Evolutionary conservation across 2,797 vertebrate species (phyloP).

Genomic region (Pelobates cultripes): DNA sequence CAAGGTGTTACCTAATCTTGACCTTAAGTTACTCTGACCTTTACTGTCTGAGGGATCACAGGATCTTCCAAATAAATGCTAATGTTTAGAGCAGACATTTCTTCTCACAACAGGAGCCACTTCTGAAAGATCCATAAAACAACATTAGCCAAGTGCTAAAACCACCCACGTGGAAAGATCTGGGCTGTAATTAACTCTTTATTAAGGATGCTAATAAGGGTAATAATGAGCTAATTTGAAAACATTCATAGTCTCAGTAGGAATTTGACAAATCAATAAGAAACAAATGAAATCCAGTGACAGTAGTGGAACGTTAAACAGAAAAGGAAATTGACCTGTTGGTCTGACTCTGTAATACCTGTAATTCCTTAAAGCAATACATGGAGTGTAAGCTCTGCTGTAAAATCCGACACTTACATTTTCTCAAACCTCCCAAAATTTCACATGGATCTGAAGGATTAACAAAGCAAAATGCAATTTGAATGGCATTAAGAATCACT

Average conservation of each 20-base stretch:
- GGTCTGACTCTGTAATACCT: neutral
- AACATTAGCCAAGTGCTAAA: neutral
- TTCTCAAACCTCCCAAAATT: neutral
- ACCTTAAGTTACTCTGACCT: neutral
- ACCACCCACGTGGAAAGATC: neutral
- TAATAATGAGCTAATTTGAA: slow-evolving; percentile 30
- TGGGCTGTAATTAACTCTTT: slow-evolving; percentile 20
- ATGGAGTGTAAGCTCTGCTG: neutral
- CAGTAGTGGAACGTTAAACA: neutral
- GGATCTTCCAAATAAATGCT: slow-evolving; percentile 14
- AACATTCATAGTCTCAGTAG: slow-evolving; percentile 15
- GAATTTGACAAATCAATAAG: slow-evolving; percentile 13
- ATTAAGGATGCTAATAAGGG: slow-evolving; percentile 58
- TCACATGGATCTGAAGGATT: too few species aligned
- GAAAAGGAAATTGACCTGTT: slow-evolving; percentile 9
- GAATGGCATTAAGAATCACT: too few species aligned
- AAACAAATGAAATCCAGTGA: slow-evolving; percentile 2
- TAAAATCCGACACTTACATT: neutral
- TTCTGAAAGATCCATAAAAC: neutral
- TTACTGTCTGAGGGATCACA: slow-evolving; percentile 11
- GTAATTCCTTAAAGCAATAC: neutral
- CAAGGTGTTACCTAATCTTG: neutral
- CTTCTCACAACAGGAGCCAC: slow-evolving; percentile 31
- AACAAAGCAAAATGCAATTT: too few species aligned
- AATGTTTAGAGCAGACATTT: neutral